Conservation (phyloP, 2,113 vertebrate genomes). For the Paraplagusia blochii region DNA sequence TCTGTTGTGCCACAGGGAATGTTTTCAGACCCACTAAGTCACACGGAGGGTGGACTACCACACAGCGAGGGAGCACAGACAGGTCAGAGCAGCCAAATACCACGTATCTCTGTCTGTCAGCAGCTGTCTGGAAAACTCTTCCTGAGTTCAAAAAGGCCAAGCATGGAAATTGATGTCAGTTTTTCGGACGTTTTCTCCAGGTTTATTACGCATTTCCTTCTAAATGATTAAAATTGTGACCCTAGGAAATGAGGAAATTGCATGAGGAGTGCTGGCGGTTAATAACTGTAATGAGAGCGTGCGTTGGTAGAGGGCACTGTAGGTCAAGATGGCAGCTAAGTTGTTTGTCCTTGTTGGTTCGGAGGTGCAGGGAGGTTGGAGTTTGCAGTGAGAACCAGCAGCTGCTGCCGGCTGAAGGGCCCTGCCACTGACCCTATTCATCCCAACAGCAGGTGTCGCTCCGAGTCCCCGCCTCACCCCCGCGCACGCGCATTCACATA, state of each 20-base stretch:
- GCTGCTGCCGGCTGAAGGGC: constrained; percentile 73
- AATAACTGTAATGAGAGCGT: constrained; percentile 63
- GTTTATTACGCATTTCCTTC: constrained; percentile 64
- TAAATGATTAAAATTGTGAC: constrained; percentile 46
- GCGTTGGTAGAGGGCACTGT: constrained; percentile 59
- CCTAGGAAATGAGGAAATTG: constrained; percentile 29
- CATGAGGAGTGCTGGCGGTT: constrained; percentile 27
- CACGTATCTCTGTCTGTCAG: constrained; percentile 68
- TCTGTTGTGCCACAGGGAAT: constrained; percentile 62
- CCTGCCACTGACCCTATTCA: constrained; percentile 77
- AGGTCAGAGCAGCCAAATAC: constrained; percentile 69
- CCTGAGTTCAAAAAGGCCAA: constrained; percentile 45
- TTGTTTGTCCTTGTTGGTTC: constrained; percentile 33
- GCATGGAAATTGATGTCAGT: constrained; percentile 58
- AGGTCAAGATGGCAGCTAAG: constrained; percentile 40
- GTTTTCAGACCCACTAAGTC: constrained; percentile 67
- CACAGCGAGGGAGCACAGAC: constrained; percentile 73
- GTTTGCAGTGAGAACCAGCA: constrained; percentile 74
- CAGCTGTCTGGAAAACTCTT: constrained; percentile 67
- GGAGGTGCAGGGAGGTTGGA: constrained; percentile 45
- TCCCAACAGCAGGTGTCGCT: constrained; percentile 78
- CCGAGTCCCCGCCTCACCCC: constrained; percentile 58
- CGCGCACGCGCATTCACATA: constrained; percentile 47
- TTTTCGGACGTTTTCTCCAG: constrained; percentile 58
- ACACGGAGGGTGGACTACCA: constrained; percentile 65